Base-by-base conservation (phyloP, 2,113 vertebrate genomes). In the Cygnus buccinator region DNA sequence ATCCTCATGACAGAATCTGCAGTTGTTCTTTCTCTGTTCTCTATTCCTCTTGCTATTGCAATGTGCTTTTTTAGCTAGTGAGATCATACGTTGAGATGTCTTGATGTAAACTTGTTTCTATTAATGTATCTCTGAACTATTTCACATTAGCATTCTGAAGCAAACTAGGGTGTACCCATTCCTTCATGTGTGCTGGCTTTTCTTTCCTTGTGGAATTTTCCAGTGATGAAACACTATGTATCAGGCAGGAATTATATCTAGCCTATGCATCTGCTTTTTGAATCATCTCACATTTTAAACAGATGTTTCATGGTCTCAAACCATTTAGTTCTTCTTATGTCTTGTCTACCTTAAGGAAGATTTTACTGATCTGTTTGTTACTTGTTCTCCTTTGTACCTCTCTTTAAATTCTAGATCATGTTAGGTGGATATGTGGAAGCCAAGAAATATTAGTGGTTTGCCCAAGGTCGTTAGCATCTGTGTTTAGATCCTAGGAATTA, bases 171-270 rank as follows among this genome's bases (percentile, higher is more conserved):
- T 95, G 90, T 93, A 95, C 65, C 85, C 39, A 10, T 72, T 92
- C 65, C 70, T 84, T 67, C 67, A 2, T 0, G 4, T 28, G 15
- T 54, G 35, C 48, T 50, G 28, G 35, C 35, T 63, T 48, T 62
- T 73, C 41, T 86, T 61, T 78, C 70, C 57, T 58, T 20, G 3
- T 78, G 80, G 79, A 94, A 95, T 96, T 96, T 94, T 94, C 73
- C 59, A 59, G 0, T 61, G 76, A 74, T 75, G 89, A 92, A 94
- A 92, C 22, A 46, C 39, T n/a, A 4, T n/a, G 0, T 88, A 62
- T 81, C 72, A 74, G 16, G 41, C n/a, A 91, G 84, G 63, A 80
- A 71, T 88, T 83, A 28, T 67, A 93, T 91, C 84, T 76, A 3
- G 71, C 18, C 15, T 73, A 35, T 57, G 61, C 72, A 84, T 80